phyloP scores from a whole-genome alignment of 1,140 invertebrate genomes.

The Philopotamus ludificatus region DNA sequence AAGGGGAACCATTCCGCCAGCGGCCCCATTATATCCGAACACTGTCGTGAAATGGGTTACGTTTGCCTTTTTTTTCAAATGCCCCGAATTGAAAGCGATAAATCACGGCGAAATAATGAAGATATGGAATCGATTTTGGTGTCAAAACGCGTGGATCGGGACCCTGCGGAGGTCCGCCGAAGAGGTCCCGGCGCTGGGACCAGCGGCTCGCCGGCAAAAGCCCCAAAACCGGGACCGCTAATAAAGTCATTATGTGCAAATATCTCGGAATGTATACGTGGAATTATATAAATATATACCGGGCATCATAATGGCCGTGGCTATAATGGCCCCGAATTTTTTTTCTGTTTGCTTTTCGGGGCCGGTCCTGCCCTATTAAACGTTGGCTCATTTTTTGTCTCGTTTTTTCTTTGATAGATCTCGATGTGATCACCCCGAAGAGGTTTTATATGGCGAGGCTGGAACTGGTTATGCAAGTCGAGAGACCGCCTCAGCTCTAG shows the following conservation, averaged over 20 bases:
- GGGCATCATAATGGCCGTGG: conserved; percentile 17
- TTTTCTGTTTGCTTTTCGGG: conserved; percentile 28
- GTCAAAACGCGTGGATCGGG: conserved; percentile 22
- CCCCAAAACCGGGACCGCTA: conserved; percentile 33
- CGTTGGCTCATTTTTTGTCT: conserved; percentile 31
- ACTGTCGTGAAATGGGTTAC: conserved; percentile 41
- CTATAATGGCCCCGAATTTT: conserved; percentile 37
- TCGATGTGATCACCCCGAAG: conserved; percentile 29
- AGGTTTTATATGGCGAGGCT: conserved; percentile 24
- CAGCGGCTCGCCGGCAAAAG: conserved; percentile 26
- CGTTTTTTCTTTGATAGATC: conserved; percentile 6
- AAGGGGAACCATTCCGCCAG: conserved; percentile 33
- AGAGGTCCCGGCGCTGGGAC: conserved; percentile 16
- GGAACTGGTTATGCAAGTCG: conserved; percentile 39
- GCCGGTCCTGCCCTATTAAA: conserved; percentile 41
- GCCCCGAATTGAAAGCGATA: conserved; percentile 9
- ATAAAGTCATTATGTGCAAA: conserved; percentile 42
- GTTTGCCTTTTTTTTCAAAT: conserved; percentile 31
- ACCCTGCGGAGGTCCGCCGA: conserved; percentile 2
- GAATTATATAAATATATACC: background rate
- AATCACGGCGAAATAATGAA: conserved; percentile 7
- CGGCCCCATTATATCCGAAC: conserved; percentile 37
- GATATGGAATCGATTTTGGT: conserved; percentile 21
- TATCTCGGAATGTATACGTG: conserved; percentile 30
- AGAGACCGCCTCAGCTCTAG: conserved; percentile 37